These are phyloP conservation scores for Diglossa cyanea DNA, from an alignment of 2,797 vertebrate species.

Conservation along the genomic window DNA sequence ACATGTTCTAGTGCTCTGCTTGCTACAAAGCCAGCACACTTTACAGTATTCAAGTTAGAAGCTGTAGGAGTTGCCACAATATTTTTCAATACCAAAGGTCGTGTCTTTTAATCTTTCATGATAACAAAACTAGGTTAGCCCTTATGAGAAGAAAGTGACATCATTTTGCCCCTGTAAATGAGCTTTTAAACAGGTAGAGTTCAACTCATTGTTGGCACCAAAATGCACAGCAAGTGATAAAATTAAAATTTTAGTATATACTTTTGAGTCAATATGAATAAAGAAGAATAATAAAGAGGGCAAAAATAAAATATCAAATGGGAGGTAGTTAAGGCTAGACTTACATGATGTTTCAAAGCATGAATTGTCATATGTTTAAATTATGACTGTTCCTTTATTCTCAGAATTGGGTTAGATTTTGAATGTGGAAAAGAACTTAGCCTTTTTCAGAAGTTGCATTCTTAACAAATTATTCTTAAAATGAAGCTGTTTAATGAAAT, in stretches of 20 bases:
- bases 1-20: background rate
- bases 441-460: conserved; percentile 27
- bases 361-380: conserved; percentile 31
- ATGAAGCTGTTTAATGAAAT: conserved; percentile 18
- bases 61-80: background rate
- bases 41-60: background rate
- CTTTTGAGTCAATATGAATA: conserved; percentile 17
- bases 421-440: conserved; percentile 50
- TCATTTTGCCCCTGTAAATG: background rate
- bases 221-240: background rate
- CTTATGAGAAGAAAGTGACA: background rate
- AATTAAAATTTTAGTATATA: conserved; percentile 54
- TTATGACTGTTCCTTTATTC: conserved; percentile 42
- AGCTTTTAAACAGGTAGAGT: background rate
- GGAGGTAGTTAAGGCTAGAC: conserved; percentile 29
- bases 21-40: background rate
- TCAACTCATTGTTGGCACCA: conserved; percentile 14
- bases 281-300: conserved; percentile 19
- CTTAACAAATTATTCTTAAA: conserved; percentile 57
- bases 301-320: conserved; percentile 52
- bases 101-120: background rate
- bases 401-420: conserved; percentile 57
- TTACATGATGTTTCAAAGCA: conserved; percentile 59
- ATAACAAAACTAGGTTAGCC: background rate
- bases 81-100: background rate